phyloP scores from a whole-genome alignment of 2,888 invertebrate genomes.

The Tubiluchus corallicola region DNA sequence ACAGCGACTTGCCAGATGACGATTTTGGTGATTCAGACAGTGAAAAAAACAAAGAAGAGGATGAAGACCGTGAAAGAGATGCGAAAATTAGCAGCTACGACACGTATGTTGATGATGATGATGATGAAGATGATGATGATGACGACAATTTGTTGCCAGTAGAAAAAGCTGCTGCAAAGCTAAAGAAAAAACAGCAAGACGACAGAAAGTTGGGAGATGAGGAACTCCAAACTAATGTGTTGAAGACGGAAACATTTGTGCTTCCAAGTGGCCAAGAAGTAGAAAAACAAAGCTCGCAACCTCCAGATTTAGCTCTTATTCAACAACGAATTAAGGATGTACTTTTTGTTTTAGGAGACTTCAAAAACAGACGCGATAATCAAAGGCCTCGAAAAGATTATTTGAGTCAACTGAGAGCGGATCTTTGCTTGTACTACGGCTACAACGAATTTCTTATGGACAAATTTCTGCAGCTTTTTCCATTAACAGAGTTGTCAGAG shows the following conservation, averaged over 20 bases:
- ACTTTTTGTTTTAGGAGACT: slow-evolving; percentile 55
- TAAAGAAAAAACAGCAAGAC: slow-evolving; percentile 49
- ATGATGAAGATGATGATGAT: slow-evolving; percentile 13
- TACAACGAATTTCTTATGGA: slow-evolving; percentile 93
- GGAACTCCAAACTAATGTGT: slow-evolving; percentile 59
- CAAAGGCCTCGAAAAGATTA: slow-evolving; percentile 51
- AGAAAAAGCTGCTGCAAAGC: slow-evolving; percentile 57
- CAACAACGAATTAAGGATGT: slow-evolving; percentile 74
- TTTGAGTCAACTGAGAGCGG: slow-evolving; percentile 50
- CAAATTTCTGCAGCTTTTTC: slow-evolving; percentile 71
- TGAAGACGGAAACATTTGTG: slow-evolving; percentile 37
- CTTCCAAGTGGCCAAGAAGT: slow-evolving; percentile 59
- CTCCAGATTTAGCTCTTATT: slow-evolving; percentile 48
- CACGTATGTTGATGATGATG: slow-evolving; percentile 10
- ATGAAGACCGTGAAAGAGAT: slow-evolving; percentile 12
- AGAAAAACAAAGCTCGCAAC: slow-evolving; percentile 35
- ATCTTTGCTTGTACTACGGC: slow-evolving; percentile 82
- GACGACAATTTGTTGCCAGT: slow-evolving; percentile 45
- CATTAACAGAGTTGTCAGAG: slow-evolving; percentile 64
- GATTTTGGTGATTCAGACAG: too few species aligned
- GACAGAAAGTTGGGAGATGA: slow-evolving; percentile 53
- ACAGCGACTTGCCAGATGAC: too few species aligned
- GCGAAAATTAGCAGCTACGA: too few species aligned
- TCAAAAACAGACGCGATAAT: slow-evolving; percentile 34
- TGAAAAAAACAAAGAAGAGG: slow-evolving; percentile 14